These are phyloP conservation scores for Dendrolimus pini DNA, from an alignment of 2,888 invertebrate species.

Conservation along the genomic window DNA sequence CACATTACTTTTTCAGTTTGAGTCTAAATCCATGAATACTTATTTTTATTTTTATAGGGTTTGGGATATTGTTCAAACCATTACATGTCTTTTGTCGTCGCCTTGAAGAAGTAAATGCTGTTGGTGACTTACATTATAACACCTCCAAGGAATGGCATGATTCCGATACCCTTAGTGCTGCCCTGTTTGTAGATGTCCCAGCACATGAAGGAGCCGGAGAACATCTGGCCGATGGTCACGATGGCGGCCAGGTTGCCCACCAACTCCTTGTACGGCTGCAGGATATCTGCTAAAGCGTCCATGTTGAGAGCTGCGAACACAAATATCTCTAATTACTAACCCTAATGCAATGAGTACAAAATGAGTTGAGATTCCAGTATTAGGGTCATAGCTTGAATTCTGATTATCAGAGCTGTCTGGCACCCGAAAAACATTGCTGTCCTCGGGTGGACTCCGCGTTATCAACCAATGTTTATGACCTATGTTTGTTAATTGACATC, in stretches of 20 bases:
- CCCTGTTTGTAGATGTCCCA: constrained; percentile 84
- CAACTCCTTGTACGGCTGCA: constrained; percentile 81
- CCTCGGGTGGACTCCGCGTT: too few species aligned
- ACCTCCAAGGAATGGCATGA: constrained; percentile 86
- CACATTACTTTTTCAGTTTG: too few species aligned
- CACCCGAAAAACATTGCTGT: too few species aligned
- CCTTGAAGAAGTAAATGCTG: too few species aligned
- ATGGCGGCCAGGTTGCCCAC: constrained; percentile 83
- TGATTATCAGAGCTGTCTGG: not conserved
- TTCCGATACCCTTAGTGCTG: constrained; percentile 78
- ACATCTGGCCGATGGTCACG: constrained; percentile 88
- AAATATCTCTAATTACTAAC: too few species aligned
- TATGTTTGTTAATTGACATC: too few species aligned
- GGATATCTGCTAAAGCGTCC: constrained; percentile 65
- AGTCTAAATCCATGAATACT: too few species aligned
- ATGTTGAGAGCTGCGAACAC: constrained; percentile 30
- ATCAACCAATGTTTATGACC: too few species aligned
- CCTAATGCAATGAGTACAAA: not conserved
- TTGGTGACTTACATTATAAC: constrained; percentile 81
- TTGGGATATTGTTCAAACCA: too few species aligned
- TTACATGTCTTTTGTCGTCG: too few species aligned
- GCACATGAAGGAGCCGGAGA: constrained; percentile 86
- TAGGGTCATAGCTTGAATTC: not conserved
- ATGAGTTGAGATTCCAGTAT: not conserved
- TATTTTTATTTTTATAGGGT: too few species aligned